Percentiles rank a stretch among this genome's conserved stretches.
These are phyloP conservation scores for Amblyjoppa fuscipennis DNA, from an alignment of 2,888 invertebrate genomes.

Conservation along the genomic window DNA sequence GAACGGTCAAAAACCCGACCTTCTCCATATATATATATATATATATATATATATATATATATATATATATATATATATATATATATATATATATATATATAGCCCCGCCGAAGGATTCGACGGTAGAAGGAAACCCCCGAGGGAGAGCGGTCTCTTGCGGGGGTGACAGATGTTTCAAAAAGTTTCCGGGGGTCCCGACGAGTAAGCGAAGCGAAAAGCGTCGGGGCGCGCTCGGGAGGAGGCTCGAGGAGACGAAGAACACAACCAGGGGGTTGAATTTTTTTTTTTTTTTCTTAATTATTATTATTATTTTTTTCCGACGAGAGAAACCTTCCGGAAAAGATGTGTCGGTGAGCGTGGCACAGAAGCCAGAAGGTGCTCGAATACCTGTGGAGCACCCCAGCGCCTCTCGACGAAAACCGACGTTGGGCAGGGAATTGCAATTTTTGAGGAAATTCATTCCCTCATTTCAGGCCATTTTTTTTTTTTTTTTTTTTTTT, in stretches of 20 bases:
- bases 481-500: too few relatives aligned
- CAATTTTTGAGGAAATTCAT: neutral
- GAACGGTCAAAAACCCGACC: too few relatives aligned
- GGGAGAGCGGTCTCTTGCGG: constrained; percentile 26
- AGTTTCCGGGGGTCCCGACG: constrained; percentile 44
- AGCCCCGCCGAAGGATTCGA: neutral
- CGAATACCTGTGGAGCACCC: constrained; percentile 26
- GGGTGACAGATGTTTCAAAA: constrained; percentile 66
- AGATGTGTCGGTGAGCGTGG: constrained; percentile 51
- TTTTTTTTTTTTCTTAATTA: constrained; percentile 39
- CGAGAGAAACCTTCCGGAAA: constrained; percentile 61
- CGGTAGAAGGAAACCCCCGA: constrained; percentile 6
- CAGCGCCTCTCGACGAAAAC: neutral
- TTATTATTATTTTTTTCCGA: constrained; percentile 55
- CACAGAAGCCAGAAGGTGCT: constrained; percentile 41
- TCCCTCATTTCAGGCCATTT: neutral
- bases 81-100: neutral
- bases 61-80: neutral
- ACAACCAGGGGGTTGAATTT: constrained; percentile 46
- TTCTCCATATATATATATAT: too few relatives aligned
- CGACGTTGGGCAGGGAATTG: neutral
- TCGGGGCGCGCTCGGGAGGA: constrained; percentile 48
- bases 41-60: too few relatives aligned
- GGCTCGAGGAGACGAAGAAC: constrained; percentile 41
- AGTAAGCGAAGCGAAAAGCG: constrained; percentile 42